Evolutionary conservation across 2,797 vertebrate species (phyloP).

Genomic region (Parambassis ranga): DNA sequence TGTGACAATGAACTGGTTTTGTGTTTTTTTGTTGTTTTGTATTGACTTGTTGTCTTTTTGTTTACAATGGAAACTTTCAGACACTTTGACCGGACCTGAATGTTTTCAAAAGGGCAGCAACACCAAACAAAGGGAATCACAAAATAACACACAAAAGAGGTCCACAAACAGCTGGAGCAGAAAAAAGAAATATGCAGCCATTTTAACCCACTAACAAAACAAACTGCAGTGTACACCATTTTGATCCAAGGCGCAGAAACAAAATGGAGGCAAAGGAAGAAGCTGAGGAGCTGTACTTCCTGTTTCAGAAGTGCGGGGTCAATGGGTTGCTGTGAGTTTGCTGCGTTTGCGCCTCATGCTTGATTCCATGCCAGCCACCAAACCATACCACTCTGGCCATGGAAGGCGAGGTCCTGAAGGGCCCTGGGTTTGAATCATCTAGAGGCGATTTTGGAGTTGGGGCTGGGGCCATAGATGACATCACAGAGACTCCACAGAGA

Average conservation of each 20-base stretch:
- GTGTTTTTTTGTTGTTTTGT: no score
- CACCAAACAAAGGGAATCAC: no score
- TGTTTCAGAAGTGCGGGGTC: conserved; percentile 2
- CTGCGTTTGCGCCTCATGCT: conserved; percentile 23
- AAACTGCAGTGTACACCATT: conserved; percentile 2
- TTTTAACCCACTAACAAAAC: no score
- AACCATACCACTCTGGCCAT: conserved; percentile 85
- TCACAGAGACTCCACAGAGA: not conserved
- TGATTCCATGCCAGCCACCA: conserved; percentile 38
- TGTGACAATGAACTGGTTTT: no score
- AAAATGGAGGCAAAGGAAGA: conserved; percentile 30
- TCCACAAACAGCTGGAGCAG: no score
- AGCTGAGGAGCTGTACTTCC: conserved; percentile 6
- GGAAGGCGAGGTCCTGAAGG: conserved; percentile 77
- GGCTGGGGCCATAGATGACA: conserved; percentile 14
- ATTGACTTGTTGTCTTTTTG: no score
- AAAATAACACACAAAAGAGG: not conserved
- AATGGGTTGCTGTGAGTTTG: not conserved
- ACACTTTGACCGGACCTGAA: no score
- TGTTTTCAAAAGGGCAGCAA: no score
- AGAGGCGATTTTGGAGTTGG: not conserved
- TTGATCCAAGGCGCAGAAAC: conserved; percentile 4
- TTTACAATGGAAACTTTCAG: no score
- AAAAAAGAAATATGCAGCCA: not conserved
- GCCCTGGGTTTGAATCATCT: conserved; percentile 54